These are phyloP conservation scores for Microcebus lehilahytsara DNA, from an alignment of 2,113 vertebrate genomes.

Conservation along the genomic window DNA sequence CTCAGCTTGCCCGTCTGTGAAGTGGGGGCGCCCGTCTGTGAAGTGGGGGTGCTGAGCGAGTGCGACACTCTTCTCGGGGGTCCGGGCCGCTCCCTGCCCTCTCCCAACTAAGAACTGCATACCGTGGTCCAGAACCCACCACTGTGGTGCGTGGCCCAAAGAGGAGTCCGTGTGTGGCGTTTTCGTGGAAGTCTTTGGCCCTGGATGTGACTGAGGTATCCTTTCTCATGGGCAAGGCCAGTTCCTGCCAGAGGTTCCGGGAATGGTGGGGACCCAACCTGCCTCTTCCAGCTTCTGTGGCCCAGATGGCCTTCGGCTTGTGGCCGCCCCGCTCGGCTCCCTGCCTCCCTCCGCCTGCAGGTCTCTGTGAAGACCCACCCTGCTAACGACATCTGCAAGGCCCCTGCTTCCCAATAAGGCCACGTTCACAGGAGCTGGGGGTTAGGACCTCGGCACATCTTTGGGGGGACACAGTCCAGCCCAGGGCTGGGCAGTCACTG, in stretches of 20 bases:
- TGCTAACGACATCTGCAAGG: fast-evolving
- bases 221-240: not conserved
- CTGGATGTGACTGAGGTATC: too few species aligned
- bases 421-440: not conserved
- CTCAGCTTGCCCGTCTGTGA: not conserved
- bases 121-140: too few species aligned
- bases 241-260: fast-evolving
- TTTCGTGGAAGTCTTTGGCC: not conserved
- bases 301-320: not conserved
- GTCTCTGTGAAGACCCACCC: not conserved
- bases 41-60: not conserved
- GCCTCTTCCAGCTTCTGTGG: not conserved
- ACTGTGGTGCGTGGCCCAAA: not conserved
- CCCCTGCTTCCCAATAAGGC: not conserved
- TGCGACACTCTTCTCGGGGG: not conserved
- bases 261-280: fast-evolving
- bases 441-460: not conserved
- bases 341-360: not conserved
- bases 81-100: not conserved
- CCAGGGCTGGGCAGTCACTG: fast-evolving
- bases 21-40: not conserved
- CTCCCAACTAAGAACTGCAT: too few species aligned
- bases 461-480: not conserved
- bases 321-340: fast-evolving
- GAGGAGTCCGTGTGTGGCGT: not conserved